Evolutionary conservation across 1,140 invertebrate species (phyloP).

Genomic region (Pogonomyrmex californicus): DNA sequence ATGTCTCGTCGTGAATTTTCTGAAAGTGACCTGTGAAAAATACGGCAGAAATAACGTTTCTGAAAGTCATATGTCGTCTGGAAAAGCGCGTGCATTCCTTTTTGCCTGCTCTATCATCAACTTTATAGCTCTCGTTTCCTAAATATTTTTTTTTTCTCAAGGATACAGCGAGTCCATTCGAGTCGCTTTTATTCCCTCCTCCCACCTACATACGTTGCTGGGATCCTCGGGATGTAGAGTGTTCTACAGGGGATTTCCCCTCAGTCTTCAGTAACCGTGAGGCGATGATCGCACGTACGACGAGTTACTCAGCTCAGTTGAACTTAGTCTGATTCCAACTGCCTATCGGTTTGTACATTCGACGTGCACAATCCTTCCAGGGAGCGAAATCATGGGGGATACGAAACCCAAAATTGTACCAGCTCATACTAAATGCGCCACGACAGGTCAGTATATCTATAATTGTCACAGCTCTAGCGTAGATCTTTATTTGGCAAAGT

Average conservation of each 20-base stretch:
- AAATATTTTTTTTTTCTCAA: slow-evolving; percentile 34
- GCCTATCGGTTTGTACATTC: background rate
- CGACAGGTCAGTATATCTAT: slow-evolving; percentile 4
- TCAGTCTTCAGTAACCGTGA: background rate
- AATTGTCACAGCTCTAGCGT: background rate
- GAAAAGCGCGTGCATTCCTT: background rate
- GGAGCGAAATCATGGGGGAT: background rate
- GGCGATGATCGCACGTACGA: background rate
- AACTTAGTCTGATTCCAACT: no score
- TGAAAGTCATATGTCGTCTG: background rate
- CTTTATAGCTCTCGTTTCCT: slow-evolving; percentile 17
- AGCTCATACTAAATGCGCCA: no score
- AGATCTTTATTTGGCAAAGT: background rate
- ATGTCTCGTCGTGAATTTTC: background rate
- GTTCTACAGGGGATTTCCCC: background rate
- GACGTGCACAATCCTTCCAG: no score
- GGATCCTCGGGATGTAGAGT: background rate
- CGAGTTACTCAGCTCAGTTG: background rate
- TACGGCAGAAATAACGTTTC: background rate
- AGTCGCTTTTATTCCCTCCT: background rate
- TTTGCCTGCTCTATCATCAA: background rate
- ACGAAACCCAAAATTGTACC: background rate
- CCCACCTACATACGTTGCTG: background rate
- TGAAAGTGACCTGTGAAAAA: background rate
- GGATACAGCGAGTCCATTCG: background rate